Evolutionary conservation across 2,888 invertebrate species (phyloP).

Genomic region (Dichetophora obliterata): DNA sequence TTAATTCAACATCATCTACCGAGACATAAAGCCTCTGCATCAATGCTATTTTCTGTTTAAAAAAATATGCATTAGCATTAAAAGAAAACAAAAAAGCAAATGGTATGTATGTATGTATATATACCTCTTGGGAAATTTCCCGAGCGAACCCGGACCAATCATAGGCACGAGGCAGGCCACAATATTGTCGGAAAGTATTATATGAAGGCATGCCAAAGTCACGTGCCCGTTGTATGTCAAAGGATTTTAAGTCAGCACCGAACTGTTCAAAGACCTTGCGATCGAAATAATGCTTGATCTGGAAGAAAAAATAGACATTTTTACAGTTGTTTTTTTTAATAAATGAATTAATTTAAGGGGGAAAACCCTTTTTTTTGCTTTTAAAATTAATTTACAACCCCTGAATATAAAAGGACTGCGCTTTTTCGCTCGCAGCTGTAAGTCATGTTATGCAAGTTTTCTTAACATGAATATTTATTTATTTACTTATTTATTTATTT

Average conservation of each 20-base stretch:
- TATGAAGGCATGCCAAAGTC: constrained; percentile 60
- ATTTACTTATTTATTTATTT: no score
- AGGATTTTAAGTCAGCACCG: constrained; percentile 71
- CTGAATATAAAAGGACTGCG: no score
- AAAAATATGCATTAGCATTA: neutral
- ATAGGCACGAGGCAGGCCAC: constrained; percentile 58
- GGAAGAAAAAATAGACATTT: neutral
- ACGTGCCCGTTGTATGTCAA: constrained; percentile 62
- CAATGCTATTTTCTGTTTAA: constrained; percentile 72
- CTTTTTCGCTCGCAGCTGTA: no score
- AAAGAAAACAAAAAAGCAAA: neutral
- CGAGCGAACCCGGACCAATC: constrained; percentile 65
- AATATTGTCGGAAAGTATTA: constrained; percentile 59
- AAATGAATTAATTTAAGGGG: no score
- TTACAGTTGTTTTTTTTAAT: no score
- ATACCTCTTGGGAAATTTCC: constrained; percentile 77
- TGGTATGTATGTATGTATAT: neutral
- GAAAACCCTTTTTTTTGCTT: no score
- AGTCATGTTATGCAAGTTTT: no score
- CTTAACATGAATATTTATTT: no score
- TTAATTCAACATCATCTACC: constrained; percentile 80
- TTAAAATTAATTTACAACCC: no score
- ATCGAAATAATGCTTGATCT: constrained; percentile 60
- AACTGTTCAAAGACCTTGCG: constrained; percentile 68
- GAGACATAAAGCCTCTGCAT: constrained; percentile 73